A percentile compares a stretch with the other conserved stretches of the same genome.
These are phyloP conservation scores for Alethe castanea DNA, from an alignment of 2,113 vertebrate species.

Conservation along the genomic window DNA sequence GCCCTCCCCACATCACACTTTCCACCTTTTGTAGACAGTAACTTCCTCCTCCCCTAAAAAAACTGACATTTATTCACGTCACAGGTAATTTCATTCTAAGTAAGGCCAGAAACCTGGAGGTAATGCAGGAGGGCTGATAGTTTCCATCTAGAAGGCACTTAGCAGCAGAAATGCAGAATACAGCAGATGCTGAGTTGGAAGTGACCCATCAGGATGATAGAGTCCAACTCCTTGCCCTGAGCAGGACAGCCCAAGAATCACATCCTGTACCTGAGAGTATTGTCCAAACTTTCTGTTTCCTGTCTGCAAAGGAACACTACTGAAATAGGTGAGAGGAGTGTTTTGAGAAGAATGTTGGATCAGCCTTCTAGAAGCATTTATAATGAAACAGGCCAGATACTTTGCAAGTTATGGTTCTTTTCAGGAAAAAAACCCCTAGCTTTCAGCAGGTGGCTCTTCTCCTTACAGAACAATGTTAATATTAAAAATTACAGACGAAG, in stretches of 20 bases:
- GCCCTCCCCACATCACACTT: neutral
- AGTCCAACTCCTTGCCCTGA: neutral
- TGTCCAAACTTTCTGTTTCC: neutral
- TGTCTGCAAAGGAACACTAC: neutral
- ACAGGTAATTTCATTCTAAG: neutral
- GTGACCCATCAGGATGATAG: neutral
- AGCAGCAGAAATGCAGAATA: neutral
- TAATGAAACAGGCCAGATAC: neutral
- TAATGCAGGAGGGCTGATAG: neutral
- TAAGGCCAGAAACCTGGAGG: neutral
- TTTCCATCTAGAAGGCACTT: neutral
- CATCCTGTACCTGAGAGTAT: neutral
- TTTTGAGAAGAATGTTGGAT: neutral
- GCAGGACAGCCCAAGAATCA: neutral
- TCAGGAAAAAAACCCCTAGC: neutral
- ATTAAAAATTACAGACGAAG: neutral
- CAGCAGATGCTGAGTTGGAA: neutral
- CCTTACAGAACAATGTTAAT: accelerated
- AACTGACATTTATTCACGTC: neutral
- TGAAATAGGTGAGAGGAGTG: accelerated
- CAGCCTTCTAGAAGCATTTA: neutral
- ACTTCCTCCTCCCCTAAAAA: neutral
- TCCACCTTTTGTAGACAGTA: neutral
- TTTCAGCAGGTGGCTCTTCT: neutral
- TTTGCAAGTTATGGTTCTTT: neutral